Percentiles rank a stretch among this genome's conserved stretches.
Evolutionary conservation across 2,888 invertebrate genomes (phyloP).

Genomic region (Linyphia triangularis): DNA sequence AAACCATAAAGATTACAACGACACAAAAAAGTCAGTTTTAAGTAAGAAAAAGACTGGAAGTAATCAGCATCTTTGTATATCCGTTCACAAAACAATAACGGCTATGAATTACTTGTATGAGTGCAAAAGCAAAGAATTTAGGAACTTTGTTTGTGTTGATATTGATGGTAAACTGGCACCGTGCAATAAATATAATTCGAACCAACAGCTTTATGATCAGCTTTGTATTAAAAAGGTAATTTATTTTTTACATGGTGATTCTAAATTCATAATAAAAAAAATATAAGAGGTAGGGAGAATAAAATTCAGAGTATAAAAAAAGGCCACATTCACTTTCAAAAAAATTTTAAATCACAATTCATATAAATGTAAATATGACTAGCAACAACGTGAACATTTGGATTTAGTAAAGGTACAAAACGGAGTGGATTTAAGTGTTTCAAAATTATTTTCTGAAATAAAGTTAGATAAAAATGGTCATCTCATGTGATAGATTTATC

Average conservation of each 20-base stretch:
- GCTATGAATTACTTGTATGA: not conserved
- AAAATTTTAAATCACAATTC: no score
- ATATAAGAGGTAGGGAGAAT: not conserved
- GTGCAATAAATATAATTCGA: not conserved
- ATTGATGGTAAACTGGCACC: not conserved
- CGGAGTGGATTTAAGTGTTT: no score
- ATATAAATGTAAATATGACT: no score
- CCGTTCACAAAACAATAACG: not conserved
- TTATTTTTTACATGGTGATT: not conserved
- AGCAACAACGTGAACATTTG: no score
- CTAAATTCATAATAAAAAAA: not conserved
- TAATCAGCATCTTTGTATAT: not conserved
- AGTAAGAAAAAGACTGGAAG: not conserved
- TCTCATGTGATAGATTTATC: no score
- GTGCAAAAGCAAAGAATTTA: not conserved
- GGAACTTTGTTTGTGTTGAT: conserved; percentile 2
- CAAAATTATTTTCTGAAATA: no score
- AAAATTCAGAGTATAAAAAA: not conserved
- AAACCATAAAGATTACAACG: not conserved
- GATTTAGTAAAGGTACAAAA: no score
- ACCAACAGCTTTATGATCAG: not conserved
- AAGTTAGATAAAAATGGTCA: no score
- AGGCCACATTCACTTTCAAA: not conserved
- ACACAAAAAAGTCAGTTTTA: not conserved
- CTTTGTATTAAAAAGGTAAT: conserved; percentile 8